These are phyloP conservation scores for Lumbricus terrestris DNA, from an alignment of 2,888 invertebrate genomes.

Conservation along the genomic window DNA sequence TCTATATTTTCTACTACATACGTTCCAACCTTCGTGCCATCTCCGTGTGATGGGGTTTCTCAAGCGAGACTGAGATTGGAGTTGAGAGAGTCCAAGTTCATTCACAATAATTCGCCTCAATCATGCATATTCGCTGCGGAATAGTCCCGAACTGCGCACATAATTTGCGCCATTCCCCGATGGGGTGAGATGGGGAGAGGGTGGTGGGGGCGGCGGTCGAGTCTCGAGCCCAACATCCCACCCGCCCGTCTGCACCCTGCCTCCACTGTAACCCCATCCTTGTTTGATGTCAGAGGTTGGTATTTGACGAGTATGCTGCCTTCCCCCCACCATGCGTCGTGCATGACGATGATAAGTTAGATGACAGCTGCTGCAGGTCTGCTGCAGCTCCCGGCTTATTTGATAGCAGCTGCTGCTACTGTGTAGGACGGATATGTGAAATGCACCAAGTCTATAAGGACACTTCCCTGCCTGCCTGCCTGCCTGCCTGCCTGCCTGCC, in stretches of 20 bases:
- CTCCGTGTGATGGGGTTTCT: neutral
- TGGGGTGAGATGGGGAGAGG: too few species aligned
- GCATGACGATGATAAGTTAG: neutral
- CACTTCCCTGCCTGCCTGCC: neutral
- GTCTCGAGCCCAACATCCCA: neutral
- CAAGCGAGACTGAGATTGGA: neutral
- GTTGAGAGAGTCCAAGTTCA: neutral
- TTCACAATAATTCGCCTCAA: neutral
- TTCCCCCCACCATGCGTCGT: neutral
- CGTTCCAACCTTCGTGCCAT: neutral
- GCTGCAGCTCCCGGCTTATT: neutral
- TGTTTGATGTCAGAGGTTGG: constrained; percentile 12
- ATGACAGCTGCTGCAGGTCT: neutral
- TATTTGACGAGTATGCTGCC: constrained; percentile 12
- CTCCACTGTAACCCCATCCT: neutral
- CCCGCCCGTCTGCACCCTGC: neutral
- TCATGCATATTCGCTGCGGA: neutral
- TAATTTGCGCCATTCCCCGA: neutral
- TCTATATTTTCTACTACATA: neutral
- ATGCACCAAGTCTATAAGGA: neutral
- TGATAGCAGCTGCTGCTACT: neutral
- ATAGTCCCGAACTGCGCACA: neutral
- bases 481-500: constrained; percentile 31
- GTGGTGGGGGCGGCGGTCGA: neutral
- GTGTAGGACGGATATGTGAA: neutral